Conservation (phyloP, 2,113 vertebrate genomes). For the Orientallactaga bullata region DNA sequence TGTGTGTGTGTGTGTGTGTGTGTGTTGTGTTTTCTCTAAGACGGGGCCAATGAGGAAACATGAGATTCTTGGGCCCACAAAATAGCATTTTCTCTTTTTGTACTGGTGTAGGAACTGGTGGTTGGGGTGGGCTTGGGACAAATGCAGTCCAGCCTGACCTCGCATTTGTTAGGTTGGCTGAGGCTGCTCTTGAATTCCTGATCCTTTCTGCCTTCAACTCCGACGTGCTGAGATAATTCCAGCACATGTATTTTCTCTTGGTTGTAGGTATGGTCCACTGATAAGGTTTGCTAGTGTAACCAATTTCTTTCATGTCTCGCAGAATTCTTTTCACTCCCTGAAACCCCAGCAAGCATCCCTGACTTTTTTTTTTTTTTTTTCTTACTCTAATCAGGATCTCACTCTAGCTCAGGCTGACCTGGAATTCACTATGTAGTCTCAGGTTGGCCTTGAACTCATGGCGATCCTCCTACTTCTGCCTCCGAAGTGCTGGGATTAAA, state of each 20-base stretch:
- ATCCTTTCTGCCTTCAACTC: background rate
- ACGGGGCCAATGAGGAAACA: background rate
- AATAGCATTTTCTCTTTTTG: constrained; percentile 36
- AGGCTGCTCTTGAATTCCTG: background rate
- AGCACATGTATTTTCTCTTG: background rate
- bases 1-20: too few relatives aligned
- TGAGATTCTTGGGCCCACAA: background rate
- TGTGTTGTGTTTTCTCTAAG: background rate
- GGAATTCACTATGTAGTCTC: too few relatives aligned
- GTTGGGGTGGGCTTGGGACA: background rate
- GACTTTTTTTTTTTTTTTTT: background rate
- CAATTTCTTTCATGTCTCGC: background rate
- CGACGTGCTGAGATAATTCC: too few relatives aligned
- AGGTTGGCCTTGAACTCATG: too few relatives aligned
- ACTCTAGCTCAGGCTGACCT: too few relatives aligned
- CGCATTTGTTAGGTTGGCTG: background rate
- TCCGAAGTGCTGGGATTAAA: too few relatives aligned
- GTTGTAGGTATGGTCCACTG: background rate
- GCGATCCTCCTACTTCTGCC: too few relatives aligned
- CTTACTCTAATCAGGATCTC: too few relatives aligned
- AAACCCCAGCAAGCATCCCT: background rate
- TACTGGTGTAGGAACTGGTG: too few relatives aligned
- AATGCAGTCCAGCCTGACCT: background rate
- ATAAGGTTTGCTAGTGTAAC: constrained; percentile 9
- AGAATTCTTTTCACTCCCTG: background rate